A percentile compares a stretch with the other conserved stretches of the same genome.
Conservation (phyloP, 2,113 vertebrate genomes). For the Microtus ochrogaster region DNA sequence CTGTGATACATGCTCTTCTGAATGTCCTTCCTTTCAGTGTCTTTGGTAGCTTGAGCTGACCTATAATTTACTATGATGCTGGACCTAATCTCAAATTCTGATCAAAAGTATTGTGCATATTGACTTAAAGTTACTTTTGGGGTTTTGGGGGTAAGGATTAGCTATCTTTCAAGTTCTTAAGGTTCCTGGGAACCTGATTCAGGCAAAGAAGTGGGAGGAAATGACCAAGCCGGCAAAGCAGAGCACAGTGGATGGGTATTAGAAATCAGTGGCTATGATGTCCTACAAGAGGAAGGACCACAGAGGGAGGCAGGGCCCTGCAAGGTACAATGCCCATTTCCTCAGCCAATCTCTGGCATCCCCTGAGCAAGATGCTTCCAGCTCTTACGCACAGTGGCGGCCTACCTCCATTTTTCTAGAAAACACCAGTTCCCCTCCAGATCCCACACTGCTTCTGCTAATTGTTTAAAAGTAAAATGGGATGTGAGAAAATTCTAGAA, state of each 20-base stretch:
- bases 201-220: neutral
- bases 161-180: neutral
- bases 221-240: neutral
- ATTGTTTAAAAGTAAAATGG: neutral
- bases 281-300: neutral
- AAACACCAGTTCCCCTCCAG: neutral
- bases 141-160: neutral
- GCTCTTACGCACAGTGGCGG: rapidly evolving
- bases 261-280: neutral
- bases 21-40: neutral
- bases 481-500: neutral
- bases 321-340: neutral
- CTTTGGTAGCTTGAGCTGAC: neutral
- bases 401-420: neutral
- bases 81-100: neutral
- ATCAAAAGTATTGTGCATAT: neutral
- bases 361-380: neutral
- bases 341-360: neutral
- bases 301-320: neutral
- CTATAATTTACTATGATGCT: neutral
- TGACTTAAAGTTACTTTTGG: slow-evolving; percentile 6
- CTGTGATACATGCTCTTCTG: neutral
- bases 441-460: neutral
- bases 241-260: neutral
- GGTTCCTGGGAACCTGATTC: neutral